phyloP scores from a whole-genome alignment of 2,113 vertebrate genomes.

The Connochaetes taurinus region DNA sequence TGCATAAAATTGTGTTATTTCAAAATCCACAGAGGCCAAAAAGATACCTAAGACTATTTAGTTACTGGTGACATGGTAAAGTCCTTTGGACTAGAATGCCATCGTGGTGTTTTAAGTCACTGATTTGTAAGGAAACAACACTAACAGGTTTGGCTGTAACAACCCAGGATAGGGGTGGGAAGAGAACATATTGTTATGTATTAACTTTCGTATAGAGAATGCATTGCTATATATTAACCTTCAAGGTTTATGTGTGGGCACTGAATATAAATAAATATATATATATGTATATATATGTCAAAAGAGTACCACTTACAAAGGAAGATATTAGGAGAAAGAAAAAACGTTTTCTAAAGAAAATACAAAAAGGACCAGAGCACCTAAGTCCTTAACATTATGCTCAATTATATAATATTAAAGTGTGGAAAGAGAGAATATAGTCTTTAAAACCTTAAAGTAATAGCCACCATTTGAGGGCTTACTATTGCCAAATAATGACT shows the following conservation, averaged over 20 bases:
- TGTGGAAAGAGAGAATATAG: not conserved
- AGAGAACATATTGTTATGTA: not conserved
- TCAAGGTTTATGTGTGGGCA: not conserved
- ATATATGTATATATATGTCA: not conserved
- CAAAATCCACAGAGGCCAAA: not conserved
- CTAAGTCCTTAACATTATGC: not conserved
- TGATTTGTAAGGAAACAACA: not conserved
- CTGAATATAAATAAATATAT: not conserved
- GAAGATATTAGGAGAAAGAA: not conserved
- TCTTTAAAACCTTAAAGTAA: not conserved
- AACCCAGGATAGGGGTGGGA: not conserved
- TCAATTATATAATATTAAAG: not conserved
- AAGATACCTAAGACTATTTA: not conserved
- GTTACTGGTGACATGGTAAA: not conserved
- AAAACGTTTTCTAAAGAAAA: not conserved
- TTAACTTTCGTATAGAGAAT: not conserved
- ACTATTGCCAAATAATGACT: not conserved
- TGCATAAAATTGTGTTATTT: not conserved
- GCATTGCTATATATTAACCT: not conserved
- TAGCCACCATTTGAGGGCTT: not conserved
- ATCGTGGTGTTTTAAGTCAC: not conserved
- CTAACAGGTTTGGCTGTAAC: not conserved
- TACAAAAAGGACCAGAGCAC: not conserved
- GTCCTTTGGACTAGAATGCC: not conserved
- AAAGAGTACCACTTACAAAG: slow-evolving; percentile 11